Conservation (phyloP, 2,113 vertebrate genomes). For the Oncorhynchus nerka region DNA sequence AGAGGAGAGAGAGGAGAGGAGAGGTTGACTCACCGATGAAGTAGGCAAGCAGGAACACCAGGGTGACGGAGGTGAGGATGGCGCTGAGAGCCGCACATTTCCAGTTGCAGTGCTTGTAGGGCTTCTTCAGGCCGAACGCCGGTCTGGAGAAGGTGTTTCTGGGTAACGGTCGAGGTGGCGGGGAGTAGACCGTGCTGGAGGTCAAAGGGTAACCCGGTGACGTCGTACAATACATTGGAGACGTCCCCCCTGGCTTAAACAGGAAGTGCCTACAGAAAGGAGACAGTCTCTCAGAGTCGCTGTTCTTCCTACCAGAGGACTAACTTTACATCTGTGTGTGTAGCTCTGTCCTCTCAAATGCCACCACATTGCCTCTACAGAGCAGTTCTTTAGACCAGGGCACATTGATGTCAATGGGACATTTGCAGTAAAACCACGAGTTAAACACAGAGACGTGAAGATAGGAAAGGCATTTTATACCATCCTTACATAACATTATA, state of each 20-base stretch:
- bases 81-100: constrained; percentile 95
- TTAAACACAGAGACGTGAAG: neutral
- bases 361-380: too few relatives aligned
- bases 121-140: constrained; percentile 96
- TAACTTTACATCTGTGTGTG: too few relatives aligned
- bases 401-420: too few relatives aligned
- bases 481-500: constrained; percentile 19
- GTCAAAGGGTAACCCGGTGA: constrained; percentile 97
- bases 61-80: constrained; percentile 89
- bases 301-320: too few relatives aligned
- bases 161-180: constrained; percentile 93
- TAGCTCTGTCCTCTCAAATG: neutral
- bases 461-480: neutral
- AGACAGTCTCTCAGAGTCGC: neutral
- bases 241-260: constrained; percentile 97
- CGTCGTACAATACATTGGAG: constrained; percentile 95
- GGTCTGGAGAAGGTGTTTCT: constrained; percentile 93
- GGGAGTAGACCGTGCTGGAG: constrained; percentile 98
- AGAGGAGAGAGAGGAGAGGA: neutral
- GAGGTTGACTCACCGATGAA: constrained; percentile 89
- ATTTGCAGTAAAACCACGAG: neutral
- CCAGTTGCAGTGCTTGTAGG: constrained; percentile 98
- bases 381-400: too few relatives aligned
- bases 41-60: constrained; percentile 94
- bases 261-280: constrained; percentile 88